phyloP scores from a whole-genome alignment of 2,113 vertebrate species.

The Raja brachyura region DNA sequence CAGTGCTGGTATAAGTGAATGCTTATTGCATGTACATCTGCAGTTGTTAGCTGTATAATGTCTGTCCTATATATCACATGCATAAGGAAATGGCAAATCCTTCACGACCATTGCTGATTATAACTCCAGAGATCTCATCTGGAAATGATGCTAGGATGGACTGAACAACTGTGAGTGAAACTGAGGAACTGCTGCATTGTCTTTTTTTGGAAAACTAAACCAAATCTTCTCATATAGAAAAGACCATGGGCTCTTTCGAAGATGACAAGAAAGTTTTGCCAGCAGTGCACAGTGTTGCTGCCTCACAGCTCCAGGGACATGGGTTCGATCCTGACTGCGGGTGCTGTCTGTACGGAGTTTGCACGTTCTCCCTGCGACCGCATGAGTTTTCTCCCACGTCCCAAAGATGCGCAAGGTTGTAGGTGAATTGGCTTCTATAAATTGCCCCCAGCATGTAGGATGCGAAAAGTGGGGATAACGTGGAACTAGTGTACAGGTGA shows the following conservation, averaged over 20 bases:
- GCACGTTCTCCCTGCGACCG: too few species aligned
- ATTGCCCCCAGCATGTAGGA: too few species aligned
- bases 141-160: not conserved
- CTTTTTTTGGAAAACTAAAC: not conserved
- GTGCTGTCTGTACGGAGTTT: too few species aligned
- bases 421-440: too few species aligned
- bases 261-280: not conserved
- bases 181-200: not conserved
- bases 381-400: too few species aligned
- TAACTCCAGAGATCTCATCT: not conserved
- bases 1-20: not conserved
- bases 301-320: too few species aligned
- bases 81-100: not conserved
- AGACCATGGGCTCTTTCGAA: not conserved
- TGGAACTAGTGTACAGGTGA: too few species aligned
- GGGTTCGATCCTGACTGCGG: too few species aligned
- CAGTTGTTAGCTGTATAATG: not conserved
- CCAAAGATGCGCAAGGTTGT: too few species aligned
- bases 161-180: not conserved
- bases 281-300: too few species aligned
- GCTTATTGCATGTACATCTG: not conserved
- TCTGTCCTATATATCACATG: not conserved
- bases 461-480: too few species aligned
- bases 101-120: not conserved
- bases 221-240: not conserved